These are phyloP conservation scores for Zonitis immaculata DNA, from an alignment of 2,888 invertebrate genomes.

Conservation along the genomic window DNA sequence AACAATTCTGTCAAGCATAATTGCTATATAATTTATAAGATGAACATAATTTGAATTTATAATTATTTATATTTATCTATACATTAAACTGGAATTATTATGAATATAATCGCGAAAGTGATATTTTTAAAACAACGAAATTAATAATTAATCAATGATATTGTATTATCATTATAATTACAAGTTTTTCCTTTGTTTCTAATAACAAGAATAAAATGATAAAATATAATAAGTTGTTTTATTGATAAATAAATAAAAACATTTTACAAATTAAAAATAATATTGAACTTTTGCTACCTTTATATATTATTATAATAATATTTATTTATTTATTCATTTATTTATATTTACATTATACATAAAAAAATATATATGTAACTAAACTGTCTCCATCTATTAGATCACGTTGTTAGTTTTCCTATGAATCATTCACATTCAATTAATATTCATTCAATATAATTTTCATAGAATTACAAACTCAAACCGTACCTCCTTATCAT, in stretches of 20 bases:
- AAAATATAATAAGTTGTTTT: not conserved
- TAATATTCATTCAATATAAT: constrained; percentile 5
- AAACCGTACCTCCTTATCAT: not conserved
- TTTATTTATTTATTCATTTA: not conserved
- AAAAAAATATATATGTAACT: not conserved
- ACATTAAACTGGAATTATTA: not conserved
- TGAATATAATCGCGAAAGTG: constrained; percentile 2
- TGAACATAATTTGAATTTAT: constrained; percentile 4
- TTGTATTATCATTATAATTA: not conserved
- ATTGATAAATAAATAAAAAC: constrained; percentile 1
- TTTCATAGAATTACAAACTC: not conserved
- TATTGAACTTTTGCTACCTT: constrained; percentile 6
- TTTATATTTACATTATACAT: not conserved
- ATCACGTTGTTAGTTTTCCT: not conserved
- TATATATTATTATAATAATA: too few relatives aligned
- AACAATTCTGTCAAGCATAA: not conserved
- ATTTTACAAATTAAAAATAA: constrained; percentile 3
- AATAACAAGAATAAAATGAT: not conserved
- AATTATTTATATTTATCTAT: not conserved
- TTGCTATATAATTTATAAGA: constrained; percentile 1
- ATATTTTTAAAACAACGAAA: not conserved
- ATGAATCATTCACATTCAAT: constrained; percentile 6
- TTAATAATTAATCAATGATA: not conserved
- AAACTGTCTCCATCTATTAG: constrained; percentile 4
- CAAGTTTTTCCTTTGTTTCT: not conserved